Conservation (phyloP, 2,888 invertebrate genomes). For the Stenchaetothrips biformis region DNA sequence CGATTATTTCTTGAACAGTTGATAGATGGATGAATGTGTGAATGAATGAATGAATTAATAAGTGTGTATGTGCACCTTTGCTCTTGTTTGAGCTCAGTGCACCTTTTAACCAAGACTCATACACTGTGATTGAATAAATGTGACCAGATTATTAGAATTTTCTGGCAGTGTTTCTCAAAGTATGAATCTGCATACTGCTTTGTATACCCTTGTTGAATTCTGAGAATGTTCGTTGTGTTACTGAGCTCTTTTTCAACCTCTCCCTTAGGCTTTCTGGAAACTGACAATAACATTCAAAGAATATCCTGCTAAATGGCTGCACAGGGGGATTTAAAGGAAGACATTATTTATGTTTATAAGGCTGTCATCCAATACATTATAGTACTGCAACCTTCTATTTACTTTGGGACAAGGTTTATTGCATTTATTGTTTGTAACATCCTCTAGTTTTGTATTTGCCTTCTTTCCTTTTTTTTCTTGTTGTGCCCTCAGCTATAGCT, state of each 20-base stretch:
- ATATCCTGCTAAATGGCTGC: not conserved
- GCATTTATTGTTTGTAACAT: constrained; percentile 12
- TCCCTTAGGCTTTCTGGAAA: not conserved
- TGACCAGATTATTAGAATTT: no score
- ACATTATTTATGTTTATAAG: no score
- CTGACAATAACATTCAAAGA: not conserved
- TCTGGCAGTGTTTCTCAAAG: not conserved
- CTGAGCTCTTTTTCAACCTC: not conserved
- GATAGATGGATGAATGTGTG: no score
- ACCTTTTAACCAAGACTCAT: no score
- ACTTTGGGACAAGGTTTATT: not conserved
- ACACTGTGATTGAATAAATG: no score
- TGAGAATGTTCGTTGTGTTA: not conserved
- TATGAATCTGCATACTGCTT: not conserved
- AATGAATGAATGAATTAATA: not conserved
- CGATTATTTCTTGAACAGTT: not conserved
- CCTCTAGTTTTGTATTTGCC: not conserved
- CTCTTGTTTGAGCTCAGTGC: no score
- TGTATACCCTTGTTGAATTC: not conserved
- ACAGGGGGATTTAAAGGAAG: no score
- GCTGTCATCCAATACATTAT: no score
- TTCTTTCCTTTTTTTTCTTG: not conserved
- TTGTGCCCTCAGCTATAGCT: not conserved
- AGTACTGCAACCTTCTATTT: not conserved
- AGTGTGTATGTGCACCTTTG: not conserved